Percentiles rank a stretch among this genome's conserved stretches.
Conservation (phyloP, 2,113 vertebrate genomes). For the Tenebrosternarchus preto region DNA sequence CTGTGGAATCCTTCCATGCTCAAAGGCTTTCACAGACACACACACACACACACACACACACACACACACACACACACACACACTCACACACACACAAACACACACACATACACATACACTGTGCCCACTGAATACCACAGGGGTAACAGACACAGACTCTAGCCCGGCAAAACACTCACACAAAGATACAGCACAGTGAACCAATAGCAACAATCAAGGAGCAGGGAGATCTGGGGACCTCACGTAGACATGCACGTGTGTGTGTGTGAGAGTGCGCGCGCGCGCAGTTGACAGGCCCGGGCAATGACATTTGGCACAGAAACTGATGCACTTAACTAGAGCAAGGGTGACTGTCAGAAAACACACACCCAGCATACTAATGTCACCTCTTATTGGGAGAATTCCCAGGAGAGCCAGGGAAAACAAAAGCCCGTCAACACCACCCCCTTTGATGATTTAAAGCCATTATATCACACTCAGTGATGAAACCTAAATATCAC, state of each 20-base stretch:
- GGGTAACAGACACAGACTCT: not conserved
- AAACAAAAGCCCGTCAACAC: not conserved
- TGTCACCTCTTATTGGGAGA: not conserved
- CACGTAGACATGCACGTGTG: too few species aligned
- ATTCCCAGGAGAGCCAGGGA: not conserved
- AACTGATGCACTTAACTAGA: not conserved
- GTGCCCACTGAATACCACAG: not conserved
- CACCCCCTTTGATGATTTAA: not conserved
- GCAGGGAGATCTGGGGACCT: too few species aligned
- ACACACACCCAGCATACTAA: not conserved
- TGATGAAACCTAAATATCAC: constrained; percentile 1
- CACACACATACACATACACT: too few species aligned
- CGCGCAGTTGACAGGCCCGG: too few species aligned
- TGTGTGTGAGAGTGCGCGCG: too few species aligned
- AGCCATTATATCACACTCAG: not conserved
- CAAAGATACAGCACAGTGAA: too few species aligned
- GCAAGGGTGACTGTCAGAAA: too few species aligned
- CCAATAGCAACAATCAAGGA: not conserved
- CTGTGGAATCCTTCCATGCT: not conserved
- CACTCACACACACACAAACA: too few species aligned
- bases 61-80: too few species aligned
- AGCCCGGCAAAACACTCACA: not conserved
- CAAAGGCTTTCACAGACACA: too few species aligned
- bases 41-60: too few species aligned
- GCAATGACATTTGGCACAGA: not conserved